Base-by-base conservation (phyloP, 2,113 vertebrate genomes). In the Trematocara marginatum region DNA sequence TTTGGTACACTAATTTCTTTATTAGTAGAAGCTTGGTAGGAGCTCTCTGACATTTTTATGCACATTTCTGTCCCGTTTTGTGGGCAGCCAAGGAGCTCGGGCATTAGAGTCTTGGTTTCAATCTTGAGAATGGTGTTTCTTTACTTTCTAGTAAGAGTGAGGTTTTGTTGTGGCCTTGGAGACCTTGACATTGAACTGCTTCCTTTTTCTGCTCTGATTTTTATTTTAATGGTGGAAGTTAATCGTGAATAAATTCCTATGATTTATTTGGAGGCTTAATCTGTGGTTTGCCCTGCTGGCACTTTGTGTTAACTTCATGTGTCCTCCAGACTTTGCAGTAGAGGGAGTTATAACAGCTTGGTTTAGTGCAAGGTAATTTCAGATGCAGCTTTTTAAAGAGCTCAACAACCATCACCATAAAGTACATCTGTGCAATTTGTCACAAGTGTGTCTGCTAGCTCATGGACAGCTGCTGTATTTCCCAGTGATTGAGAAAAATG, bases 171-270 rank as follows among this genome's bases (percentile, higher is more conserved):
- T 64, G 59, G 31, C 2, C 2, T 38, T n/a, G 10, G 59, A n/a
- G 59, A 38, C 31, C 16, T 64, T 64, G 3, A 3, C 3, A 38
- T 35, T 38, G 16, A 35, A 35, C 6, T n/a, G 16, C 9, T 64
- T 64, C 16, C 1, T 35, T 61, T 35, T n/a, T 61, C 31, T 35
- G 16, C 31, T n/a, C 16, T 0, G 1, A 11, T 64, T 64, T 3
- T 64, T 3, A 38, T 35, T 64, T 64, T 64, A 38, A 11, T 64
- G 10, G 31, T 11, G 16, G 59, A 64, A n/a, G 59, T 64, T 0
- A 64, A 64, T 38, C 2, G 10, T 7, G 16, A 64, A 64, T n/a
- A 64, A n/a, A 64, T 64, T 38, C 59, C 31, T 64, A 10, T 4
- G 8, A 61, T 61, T 34, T 61, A 61, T 34, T 34, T 61, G 59